Evolutionary conservation across 2,113 vertebrate species (phyloP), one percentile per base, ranked within the genome.

Genomic region (Rostratula benghalensis): DNA sequence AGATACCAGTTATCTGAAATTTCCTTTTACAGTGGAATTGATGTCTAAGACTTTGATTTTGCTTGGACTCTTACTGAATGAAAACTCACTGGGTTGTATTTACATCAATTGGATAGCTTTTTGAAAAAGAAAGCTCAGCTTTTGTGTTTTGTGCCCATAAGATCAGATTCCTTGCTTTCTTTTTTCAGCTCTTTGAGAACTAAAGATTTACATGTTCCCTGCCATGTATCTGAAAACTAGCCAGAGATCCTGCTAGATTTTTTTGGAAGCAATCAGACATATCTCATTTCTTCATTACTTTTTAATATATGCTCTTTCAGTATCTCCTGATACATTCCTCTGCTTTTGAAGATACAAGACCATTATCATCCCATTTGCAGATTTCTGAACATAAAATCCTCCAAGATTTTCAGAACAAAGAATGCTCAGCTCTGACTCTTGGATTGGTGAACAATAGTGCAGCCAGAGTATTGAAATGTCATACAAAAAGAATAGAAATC

Each of bases 21-120:
- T 2, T 35, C 8, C 24, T 95, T 95, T 94, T 93, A 80, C 51
- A 77, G 61, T 95, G 61, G 39, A 94, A 95, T 75, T 94, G 51
- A 86, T 89, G 67, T 93, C 60, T 84, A 87, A 57, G 41, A 45
- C 83, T 97, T 95, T 95, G 92, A 96, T 97, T 92, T 95, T 91
- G 23, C 75, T 91, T 82, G 64, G 35, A 20, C 50, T 78, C 4
- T 61, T 54, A 77, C 15, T 90, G 69, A 94, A 94, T 50, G 43
- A 92, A 85, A 93, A 68, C 71, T 92, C 13, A 1, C 17, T 15
- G 19, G 21, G 45, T 79, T 91, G 17, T 79, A 54, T 87, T 82
- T 94, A 93, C 33, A 90, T 61, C 65, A 93, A 90, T 76, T 68
- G 25, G 51, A 64, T 85, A 93, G 64, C 50, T 94, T 70, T 67